Conservation (phyloP, 2,888 invertebrate species). For the Iphiclides podalirius region DNA sequence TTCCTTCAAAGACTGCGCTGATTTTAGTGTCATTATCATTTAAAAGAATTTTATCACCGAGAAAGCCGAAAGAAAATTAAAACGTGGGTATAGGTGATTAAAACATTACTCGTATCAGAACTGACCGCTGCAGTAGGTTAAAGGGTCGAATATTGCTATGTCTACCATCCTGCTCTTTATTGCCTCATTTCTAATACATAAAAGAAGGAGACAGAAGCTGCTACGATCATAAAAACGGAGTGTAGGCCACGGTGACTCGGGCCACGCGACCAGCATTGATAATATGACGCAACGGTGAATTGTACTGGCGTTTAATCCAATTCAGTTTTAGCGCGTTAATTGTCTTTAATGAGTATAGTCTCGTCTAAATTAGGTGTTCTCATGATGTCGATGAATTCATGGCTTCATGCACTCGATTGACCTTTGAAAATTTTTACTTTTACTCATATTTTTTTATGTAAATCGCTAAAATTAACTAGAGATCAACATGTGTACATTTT, state of each 20-base stretch:
- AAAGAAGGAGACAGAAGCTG: not conserved
- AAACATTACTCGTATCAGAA: too few relatives aligned
- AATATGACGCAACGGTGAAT: slow-evolving; percentile 3
- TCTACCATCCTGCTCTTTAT: not conserved
- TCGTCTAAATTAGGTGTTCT: too few relatives aligned
- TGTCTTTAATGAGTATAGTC: not conserved
- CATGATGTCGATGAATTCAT: too few relatives aligned
- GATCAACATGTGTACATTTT: too few relatives aligned
- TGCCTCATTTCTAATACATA: not conserved
- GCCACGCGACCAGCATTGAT: not conserved
- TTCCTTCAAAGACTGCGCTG: too few relatives aligned
- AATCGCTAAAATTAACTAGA: too few relatives aligned
- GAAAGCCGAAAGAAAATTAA: too few relatives aligned
- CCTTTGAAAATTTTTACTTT: too few relatives aligned
- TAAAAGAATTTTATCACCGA: too few relatives aligned
- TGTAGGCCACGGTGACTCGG: slow-evolving; percentile 1
- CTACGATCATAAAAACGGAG: not conserved
- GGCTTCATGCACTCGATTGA: too few relatives aligned
- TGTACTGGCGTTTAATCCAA: not conserved
- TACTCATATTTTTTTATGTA: too few relatives aligned
- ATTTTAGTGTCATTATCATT: too few relatives aligned
- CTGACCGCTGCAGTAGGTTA: not conserved
- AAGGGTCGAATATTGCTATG: not conserved
- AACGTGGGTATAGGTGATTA: not conserved
- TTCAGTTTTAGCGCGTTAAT: not conserved